Evolutionary conservation across 2,113 vertebrate genomes (phyloP), one percentile per base, ranked within the genome.

Genomic region (Carassius carassius): DNA sequence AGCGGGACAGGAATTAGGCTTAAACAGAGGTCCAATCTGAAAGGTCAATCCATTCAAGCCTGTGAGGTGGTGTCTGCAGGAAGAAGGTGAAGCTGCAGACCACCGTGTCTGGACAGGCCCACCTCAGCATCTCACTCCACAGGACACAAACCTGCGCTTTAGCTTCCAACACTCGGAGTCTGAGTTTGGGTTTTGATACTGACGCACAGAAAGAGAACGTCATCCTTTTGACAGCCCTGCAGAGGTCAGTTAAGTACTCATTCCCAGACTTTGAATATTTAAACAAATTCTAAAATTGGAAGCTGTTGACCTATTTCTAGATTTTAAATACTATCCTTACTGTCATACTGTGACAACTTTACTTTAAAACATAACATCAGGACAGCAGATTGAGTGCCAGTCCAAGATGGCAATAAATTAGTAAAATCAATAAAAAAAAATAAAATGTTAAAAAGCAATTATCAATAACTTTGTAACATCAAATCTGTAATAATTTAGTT

Each of bases 251-350:
- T 29, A 21, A 23, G 29, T 10, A 17, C 51, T 74, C 6, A 35
- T 69, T 37, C 19, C 32, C 23, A 58, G 74, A 23, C 84, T 65
- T 41, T 82, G 76, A 82, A 91, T 89, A 89, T 14, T 76, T 51
- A 1, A 3, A 2, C 32, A 32, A 32, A 25, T 32, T 76, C 49
- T 54, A 76, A 29, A 35, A 4, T 37, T 37, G 51, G 32, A 32
- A 75, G 29, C 65, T 65, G 76, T 77, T 84, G 25, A 41, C 35
- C 62, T 29, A 13, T 77, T 51, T 65, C 35, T 58, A 60, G 54
- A 23, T 86, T 73, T 47, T 37, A 5, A 37, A 37, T 4, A 37
- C 35, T 37, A 37, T 37, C 35, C 35, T 37, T 37, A 37, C 35
- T 37, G 5, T 5, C 35, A 37, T 37, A 37, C 5, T 4, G 35